Conservation (phyloP, 2,888 invertebrate species). For the Nematopogon swammerdamellus region DNA sequence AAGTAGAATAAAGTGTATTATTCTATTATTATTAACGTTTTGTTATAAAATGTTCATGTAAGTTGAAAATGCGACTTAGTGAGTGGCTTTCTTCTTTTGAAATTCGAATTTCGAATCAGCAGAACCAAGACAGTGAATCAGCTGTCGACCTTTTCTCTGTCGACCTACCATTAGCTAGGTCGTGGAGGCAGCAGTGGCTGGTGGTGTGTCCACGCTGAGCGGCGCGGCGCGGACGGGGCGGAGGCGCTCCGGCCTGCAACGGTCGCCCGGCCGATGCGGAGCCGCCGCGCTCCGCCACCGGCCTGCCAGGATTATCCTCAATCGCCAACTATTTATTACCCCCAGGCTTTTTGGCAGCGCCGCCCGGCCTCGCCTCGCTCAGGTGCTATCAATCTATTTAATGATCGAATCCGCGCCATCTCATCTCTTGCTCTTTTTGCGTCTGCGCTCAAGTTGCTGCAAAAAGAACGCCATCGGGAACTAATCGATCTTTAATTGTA, state of each 20-base stretch:
- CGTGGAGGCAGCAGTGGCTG: neutral
- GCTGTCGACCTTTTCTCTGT: no score
- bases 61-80: no score
- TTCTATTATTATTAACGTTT: no score
- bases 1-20: no score
- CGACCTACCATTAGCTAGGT: no score
- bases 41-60: no score
- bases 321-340: constrained; percentile 56
- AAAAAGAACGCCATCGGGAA: neutral
- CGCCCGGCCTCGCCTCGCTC: constrained; percentile 32
- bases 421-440: constrained; percentile 49
- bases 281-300: constrained; percentile 38
- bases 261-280: constrained; percentile 25
- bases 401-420: constrained; percentile 56
- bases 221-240: neutral
- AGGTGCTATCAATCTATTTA: constrained; percentile 58
- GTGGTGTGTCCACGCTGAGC: neutral
- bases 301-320: constrained; percentile 43
- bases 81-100: no score
- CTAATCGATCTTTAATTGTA: neutral
- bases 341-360: constrained; percentile 17
- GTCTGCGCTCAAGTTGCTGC: constrained; percentile 12
- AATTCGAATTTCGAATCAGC: no score
- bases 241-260: no score
- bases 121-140: no score